Evolutionary conservation across 2,797 vertebrate species (phyloP).

Genomic region (Cephalopachus bancanus): DNA sequence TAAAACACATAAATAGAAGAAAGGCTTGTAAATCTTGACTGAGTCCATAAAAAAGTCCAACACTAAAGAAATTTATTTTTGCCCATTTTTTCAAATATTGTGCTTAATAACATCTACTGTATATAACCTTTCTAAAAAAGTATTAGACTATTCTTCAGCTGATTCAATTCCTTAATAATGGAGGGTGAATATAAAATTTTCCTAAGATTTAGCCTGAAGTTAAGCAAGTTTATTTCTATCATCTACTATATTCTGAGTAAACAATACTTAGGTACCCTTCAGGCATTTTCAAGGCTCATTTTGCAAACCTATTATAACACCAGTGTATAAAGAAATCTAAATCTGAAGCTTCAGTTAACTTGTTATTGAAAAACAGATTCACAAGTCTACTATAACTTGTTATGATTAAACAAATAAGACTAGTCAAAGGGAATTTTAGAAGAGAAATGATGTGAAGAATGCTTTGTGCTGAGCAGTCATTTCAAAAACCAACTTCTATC

Average conservation of each 20-base stretch:
- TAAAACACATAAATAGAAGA: slow-evolving; percentile 38
- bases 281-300: slow-evolving; percentile 80
- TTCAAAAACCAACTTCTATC: neutral
- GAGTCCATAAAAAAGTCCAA: neutral
- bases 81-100: neutral
- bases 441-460: slow-evolving; percentile 50
- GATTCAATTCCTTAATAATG: slow-evolving; percentile 54
- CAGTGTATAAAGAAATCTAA: slow-evolving; percentile 72
- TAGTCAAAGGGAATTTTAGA: slow-evolving; percentile 61
- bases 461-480: neutral
- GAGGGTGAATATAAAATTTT: slow-evolving; percentile 5
- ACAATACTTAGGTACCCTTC: slow-evolving; percentile 62
- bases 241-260: slow-evolving; percentile 70
- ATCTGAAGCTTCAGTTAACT: slow-evolving; percentile 65
- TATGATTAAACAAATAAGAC: slow-evolving; percentile 68
- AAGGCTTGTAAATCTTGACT: slow-evolving; percentile 41
- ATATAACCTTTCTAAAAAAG: neutral
- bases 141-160: neutral
- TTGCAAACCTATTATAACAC: slow-evolving; percentile 72
- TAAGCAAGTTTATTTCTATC: slow-evolving; percentile 73
- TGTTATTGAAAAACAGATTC: slow-evolving; percentile 70
- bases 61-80: slow-evolving; percentile 26
- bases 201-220: slow-evolving; percentile 13
- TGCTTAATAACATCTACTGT: neutral
- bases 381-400: slow-evolving; percentile 69